phyloP scores from a whole-genome alignment of 1,140 invertebrate species.

The Nylanderia fulva region DNA sequence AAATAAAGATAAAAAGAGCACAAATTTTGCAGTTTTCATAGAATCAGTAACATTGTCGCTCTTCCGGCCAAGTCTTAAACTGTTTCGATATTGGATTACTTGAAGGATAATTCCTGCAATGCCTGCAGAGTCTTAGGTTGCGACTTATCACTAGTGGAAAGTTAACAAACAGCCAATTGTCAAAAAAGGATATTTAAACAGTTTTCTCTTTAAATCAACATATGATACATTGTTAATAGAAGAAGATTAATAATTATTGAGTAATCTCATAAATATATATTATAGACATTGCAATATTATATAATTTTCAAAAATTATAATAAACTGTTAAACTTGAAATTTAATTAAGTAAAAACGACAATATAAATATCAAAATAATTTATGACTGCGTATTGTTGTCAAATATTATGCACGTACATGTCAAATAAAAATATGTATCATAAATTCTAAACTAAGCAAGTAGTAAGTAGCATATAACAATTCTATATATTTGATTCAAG shows the following conservation, averaged over 20 bases:
- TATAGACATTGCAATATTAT: not conserved
- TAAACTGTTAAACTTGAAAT: not conserved
- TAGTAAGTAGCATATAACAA: not conserved
- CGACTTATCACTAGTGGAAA: conserved; percentile 48
- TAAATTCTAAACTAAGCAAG: not conserved
- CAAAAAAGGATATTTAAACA: conserved; percentile 2
- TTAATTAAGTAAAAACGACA: not conserved
- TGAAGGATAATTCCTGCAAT: conserved; percentile 67
- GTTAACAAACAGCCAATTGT: conserved; percentile 8
- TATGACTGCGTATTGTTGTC: not conserved
- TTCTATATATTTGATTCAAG: conserved; percentile 24
- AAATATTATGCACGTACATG: not conserved
- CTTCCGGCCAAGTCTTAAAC: conserved; percentile 81
- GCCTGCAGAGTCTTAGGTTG: conserved; percentile 38
- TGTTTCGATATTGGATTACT: conserved; percentile 71
- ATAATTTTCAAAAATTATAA: not conserved
- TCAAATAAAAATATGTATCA: conserved; percentile 9
- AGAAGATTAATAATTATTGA: not conserved
- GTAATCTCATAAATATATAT: not conserved
- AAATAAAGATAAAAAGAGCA: too few species aligned
- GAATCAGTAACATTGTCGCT: conserved; percentile 78
- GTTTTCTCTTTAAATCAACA: conserved; percentile 29
- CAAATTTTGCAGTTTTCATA: not conserved
- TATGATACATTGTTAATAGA: conserved; percentile 21
- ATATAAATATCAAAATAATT: not conserved